These are phyloP conservation scores for Apamea epomidion DNA, from an alignment of 2,888 invertebrate species.

Conservation along the genomic window DNA sequence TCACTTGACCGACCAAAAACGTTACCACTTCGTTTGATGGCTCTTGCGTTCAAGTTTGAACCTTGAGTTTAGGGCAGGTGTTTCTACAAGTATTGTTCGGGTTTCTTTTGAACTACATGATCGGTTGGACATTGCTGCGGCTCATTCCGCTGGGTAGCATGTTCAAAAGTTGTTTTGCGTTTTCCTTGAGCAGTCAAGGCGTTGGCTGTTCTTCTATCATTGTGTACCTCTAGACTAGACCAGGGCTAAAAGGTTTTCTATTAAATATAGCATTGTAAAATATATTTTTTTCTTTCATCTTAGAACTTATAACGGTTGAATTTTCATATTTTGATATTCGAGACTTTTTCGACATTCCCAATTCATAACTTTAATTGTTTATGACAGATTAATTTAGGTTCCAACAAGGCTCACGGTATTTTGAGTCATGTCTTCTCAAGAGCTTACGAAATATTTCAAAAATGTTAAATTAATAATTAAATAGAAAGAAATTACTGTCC, in stretches of 20 bases:
- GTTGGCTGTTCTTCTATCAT: neutral
- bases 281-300: neutral
- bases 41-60: constrained; percentile 48
- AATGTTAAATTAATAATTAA: neutral
- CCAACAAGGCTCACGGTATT: neutral
- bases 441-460: neutral
- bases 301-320: neutral
- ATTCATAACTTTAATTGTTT: neutral
- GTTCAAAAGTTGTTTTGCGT: neutral
- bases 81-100: constrained; percentile 20
- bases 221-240: neutral
- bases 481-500: constrained; percentile 12
- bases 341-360: neutral
- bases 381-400: neutral
- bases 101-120: constrained; percentile 3
- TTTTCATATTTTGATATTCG: neutral
- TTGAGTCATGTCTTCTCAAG: neutral
- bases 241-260: neutral
- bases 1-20: constrained; percentile 71
- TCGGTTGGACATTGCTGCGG: neutral
- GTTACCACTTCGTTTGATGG: constrained; percentile 63
- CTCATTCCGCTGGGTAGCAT: neutral
- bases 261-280: neutral
- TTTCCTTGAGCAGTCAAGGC: too few species aligned
- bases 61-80: constrained; percentile 34